Percentiles rank a stretch among this genome's conserved stretches.
phyloP scores from a whole-genome alignment of 2,888 invertebrate species.

The Liposcelis brunnea region DNA sequence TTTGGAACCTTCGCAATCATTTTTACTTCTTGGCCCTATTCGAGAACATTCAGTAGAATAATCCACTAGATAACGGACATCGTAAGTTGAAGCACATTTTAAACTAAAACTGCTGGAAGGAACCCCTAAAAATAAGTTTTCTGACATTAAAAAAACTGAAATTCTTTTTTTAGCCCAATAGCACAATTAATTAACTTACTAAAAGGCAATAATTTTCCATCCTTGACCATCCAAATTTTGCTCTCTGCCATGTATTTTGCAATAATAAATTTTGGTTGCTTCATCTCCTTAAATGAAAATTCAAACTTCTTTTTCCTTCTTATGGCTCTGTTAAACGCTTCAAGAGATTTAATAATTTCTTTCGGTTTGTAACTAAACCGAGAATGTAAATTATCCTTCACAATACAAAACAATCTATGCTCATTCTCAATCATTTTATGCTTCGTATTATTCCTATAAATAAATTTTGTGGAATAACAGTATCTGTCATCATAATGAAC shows the following conservation, averaged over 20 bases:
- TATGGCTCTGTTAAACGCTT: slow-evolving; percentile 12
- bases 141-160: too few relatives aligned
- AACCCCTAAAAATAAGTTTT: slow-evolving; percentile 12
- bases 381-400: slow-evolving; percentile 36
- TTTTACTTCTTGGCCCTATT: background rate
- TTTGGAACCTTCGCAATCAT: slow-evolving; percentile 13
- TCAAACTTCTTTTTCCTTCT: slow-evolving; percentile 4
- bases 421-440: slow-evolving; percentile 20
- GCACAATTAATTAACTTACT: background rate
- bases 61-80: slow-evolving; percentile 11
- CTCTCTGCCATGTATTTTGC: slow-evolving; percentile 10
- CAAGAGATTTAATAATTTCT: background rate
- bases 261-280: slow-evolving; percentile 7
- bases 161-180: too few relatives aligned
- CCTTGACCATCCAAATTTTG: slow-evolving; percentile 12
- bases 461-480: slow-evolving; percentile 34
- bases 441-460: slow-evolving; percentile 35
- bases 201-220: slow-evolving; percentile 6
- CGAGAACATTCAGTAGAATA: slow-evolving; percentile 11
- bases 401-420: slow-evolving; percentile 39
- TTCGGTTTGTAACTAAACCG: slow-evolving; percentile 18
- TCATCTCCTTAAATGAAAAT: slow-evolving; percentile 9
- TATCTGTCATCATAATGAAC: slow-evolving; percentile 23
- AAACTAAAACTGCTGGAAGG: slow-evolving; percentile 8
- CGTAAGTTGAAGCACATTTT: slow-evolving; percentile 10